Evolutionary conservation across 1,140 invertebrate species (phyloP).

Genomic region (Carposina sasakii): DNA sequence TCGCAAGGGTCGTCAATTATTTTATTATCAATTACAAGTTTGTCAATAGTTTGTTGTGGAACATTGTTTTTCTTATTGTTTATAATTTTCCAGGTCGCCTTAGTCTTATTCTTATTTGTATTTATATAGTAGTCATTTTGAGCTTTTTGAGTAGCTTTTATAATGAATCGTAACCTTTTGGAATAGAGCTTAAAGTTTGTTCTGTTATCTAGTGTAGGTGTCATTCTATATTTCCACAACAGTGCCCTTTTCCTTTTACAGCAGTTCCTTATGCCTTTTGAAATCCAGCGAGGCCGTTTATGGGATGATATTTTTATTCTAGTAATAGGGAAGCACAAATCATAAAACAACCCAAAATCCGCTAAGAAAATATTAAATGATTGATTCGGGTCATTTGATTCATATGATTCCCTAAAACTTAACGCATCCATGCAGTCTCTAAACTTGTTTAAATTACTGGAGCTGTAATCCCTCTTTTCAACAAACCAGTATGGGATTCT

Average conservation of each 20-base stretch:
- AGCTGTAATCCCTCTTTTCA: background rate
- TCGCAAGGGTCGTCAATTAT: background rate
- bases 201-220: background rate
- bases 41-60: background rate
- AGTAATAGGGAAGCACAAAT: conserved; percentile 2
- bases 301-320: background rate
- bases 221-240: conserved; percentile 2
- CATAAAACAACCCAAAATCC: conserved; percentile 5
- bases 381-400: background rate
- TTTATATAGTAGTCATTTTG: conserved; percentile 11
- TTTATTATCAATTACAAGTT: background rate
- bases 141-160: background rate
- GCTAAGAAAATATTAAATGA: background rate
- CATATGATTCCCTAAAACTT: conserved; percentile 6
- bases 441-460: conserved; percentile 5
- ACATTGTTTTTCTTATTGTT: background rate
- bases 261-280: background rate
- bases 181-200: background rate
- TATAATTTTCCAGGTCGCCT: conserved; percentile 7
- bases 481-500: background rate
- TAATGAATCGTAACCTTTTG: background rate
- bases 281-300: conserved; percentile 1
- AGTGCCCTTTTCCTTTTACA: conserved; percentile 3
- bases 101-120: background rate
- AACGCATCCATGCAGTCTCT: background rate